phyloP scores from a whole-genome alignment of 2,113 vertebrate species.

The Etia nguti region DNA sequence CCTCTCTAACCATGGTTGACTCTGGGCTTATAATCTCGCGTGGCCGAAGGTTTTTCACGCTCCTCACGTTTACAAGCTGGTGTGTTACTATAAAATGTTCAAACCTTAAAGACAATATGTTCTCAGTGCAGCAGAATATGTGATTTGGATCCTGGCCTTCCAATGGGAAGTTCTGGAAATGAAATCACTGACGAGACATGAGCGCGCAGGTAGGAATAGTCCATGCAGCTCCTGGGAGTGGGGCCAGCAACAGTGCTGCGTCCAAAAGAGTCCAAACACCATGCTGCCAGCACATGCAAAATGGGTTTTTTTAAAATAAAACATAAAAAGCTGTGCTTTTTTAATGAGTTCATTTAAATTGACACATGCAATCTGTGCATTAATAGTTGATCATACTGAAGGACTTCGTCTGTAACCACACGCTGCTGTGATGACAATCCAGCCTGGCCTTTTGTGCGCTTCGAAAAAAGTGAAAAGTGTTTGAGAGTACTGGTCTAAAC shows the following conservation, averaged over 20 bases:
- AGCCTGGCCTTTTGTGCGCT: not conserved
- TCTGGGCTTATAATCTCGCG: slow-evolving; percentile 20
- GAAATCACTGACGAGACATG: not conserved
- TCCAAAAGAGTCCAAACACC: not conserved
- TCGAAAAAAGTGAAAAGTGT: not conserved
- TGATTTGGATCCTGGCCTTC: slow-evolving; percentile 6
- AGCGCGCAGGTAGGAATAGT: not conserved
- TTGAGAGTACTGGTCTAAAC: not conserved
- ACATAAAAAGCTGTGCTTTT: not conserved
- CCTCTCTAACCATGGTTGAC: slow-evolving; percentile 7
- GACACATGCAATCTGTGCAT: not conserved
- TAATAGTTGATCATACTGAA: slow-evolving; percentile 32
- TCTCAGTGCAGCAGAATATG: slow-evolving; percentile 24
- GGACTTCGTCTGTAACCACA: not conserved
- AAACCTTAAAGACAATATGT: slow-evolving; percentile 39
- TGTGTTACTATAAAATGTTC: slow-evolving; percentile 35
- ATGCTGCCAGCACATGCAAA: not conserved
- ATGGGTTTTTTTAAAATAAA: not conserved
- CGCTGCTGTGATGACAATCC: not conserved
- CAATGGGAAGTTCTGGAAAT: slow-evolving; percentile 14
- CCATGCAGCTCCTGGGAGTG: not conserved
- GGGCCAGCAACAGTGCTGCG: not conserved
- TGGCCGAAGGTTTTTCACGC: slow-evolving; percentile 39
- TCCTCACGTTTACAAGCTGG: slow-evolving; percentile 58
- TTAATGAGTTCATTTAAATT: not conserved